These are phyloP conservation scores for Pseudomyrmex gracilis DNA, from an alignment of 1,140 invertebrate species.

Conservation along the genomic window DNA sequence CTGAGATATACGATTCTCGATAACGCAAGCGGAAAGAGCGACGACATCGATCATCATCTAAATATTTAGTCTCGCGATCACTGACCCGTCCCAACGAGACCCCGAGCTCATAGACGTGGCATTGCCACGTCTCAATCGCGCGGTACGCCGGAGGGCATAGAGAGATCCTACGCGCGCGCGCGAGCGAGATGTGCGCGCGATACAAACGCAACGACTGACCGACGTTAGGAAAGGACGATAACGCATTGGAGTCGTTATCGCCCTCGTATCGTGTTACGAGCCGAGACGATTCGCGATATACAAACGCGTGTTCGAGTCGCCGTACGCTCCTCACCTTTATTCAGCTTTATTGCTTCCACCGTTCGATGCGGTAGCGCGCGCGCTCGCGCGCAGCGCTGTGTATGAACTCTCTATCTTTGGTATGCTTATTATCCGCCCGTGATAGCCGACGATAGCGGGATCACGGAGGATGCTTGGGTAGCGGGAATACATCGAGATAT, in stretches of 20 bases:
- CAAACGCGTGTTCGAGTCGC: slow-evolving; percentile 1
- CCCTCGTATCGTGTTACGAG: slow-evolving; percentile 69
- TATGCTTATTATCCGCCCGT: slow-evolving; percentile 47
- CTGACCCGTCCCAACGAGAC: slow-evolving; percentile 74
- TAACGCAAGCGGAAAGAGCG: slow-evolving; percentile 68
- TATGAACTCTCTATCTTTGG: slow-evolving; percentile 40
- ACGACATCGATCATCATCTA: slow-evolving; percentile 70
- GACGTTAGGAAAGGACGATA: slow-evolving; percentile 66
- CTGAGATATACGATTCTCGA: slow-evolving; percentile 49
- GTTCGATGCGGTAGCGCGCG: background rate
- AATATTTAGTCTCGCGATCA: slow-evolving; percentile 78
- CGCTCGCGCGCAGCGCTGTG: background rate
- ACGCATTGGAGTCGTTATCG: slow-evolving; percentile 70
- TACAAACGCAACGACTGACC: slow-evolving; percentile 44
- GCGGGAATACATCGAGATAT: slow-evolving; percentile 22
- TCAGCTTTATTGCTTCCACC: slow-evolving; percentile 38
- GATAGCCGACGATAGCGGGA: slow-evolving; percentile 47
- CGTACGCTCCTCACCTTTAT: background rate
- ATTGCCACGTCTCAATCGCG: slow-evolving; percentile 45
- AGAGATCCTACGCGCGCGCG: slow-evolving; percentile 28
- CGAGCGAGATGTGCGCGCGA: slow-evolving; percentile 11
- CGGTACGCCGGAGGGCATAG: background rate
- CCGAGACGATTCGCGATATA: slow-evolving; percentile 62
- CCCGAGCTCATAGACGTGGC: slow-evolving; percentile 43
- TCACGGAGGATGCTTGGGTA: background rate